These are phyloP conservation scores for Gymnoscelis rufifasciata DNA, from an alignment of 2,888 invertebrate genomes.

Conservation along the genomic window DNA sequence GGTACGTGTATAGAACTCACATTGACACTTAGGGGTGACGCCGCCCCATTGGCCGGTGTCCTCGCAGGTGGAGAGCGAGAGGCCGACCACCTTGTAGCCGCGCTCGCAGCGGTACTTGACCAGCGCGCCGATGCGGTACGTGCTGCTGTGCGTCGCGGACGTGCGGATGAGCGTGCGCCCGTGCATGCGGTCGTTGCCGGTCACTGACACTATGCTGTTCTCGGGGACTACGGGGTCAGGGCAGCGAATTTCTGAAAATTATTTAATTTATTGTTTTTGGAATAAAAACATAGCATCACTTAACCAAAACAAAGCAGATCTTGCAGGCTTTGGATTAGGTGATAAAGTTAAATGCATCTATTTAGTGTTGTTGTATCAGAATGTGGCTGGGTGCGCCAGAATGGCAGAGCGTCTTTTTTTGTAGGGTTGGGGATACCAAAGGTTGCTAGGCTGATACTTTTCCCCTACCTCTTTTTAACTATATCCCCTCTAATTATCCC, in stretches of 20 bases:
- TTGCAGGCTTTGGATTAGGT: too few species aligned
- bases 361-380: too few species aligned
- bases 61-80: conserved; percentile 90
- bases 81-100: conserved; percentile 92
- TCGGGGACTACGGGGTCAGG: conserved; percentile 89
- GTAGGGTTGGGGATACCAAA: too few species aligned
- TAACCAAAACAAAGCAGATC: not conserved
- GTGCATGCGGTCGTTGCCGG: conserved; percentile 94
- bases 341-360: too few species aligned
- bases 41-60: conserved; percentile 93
- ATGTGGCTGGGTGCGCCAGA: too few species aligned
- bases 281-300: too few species aligned
- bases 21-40: conserved; percentile 88
- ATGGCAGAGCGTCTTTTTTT: too few species aligned
- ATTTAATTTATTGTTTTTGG: too few species aligned
- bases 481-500: too few species aligned
- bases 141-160: conserved; percentile 82
- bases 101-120: conserved; percentile 94
- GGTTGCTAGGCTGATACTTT: too few species aligned
- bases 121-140: conserved; percentile 90
- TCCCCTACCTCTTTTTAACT: too few species aligned
- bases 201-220: conserved; percentile 92
- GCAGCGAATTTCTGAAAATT: conserved; percentile 91
- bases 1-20: conserved; percentile 75
- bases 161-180: conserved; percentile 90